Conservation (phyloP, 2,888 invertebrate genomes). For the Cylloceria caligata region DNA sequence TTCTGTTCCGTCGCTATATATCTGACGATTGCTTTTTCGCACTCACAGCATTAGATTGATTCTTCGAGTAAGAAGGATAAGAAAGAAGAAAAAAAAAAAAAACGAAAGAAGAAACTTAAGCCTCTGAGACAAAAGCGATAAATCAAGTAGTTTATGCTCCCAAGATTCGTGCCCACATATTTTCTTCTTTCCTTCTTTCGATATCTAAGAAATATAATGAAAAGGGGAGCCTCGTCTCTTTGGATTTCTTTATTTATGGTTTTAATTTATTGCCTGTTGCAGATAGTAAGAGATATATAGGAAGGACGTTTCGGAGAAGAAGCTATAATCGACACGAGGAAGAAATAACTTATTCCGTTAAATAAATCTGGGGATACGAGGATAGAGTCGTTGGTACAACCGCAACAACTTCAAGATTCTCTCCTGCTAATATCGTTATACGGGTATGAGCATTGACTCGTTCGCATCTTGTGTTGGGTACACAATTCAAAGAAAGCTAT, state of each 20-base stretch:
- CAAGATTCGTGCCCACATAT: conserved; percentile 46
- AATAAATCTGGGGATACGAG: not conserved
- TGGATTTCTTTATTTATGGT: conserved; percentile 3
- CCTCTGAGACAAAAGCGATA: conserved; percentile 24
- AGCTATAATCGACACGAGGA: conserved; percentile 1
- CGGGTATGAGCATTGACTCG: conserved; percentile 38
- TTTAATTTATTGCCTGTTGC: conserved; percentile 16
- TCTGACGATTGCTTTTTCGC: conserved; percentile 25
- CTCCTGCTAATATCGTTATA: conserved; percentile 43
- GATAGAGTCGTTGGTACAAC: not conserved
- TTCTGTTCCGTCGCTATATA: conserved; percentile 7
- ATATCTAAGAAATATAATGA: not conserved
- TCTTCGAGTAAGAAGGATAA: not conserved
- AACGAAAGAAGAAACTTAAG: not conserved
- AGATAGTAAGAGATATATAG: not conserved
- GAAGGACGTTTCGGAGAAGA: not conserved
- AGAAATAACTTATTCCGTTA: not conserved
- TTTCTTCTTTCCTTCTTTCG: conserved; percentile 30
- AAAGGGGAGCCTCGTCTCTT: conserved; percentile 4
- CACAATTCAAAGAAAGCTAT: conserved; percentile 58
- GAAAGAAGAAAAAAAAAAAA: conserved; percentile 2
- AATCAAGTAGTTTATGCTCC: conserved; percentile 49
- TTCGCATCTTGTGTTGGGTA: conserved; percentile 35
- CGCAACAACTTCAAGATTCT: conserved; percentile 5
- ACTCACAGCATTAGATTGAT: not conserved